Percentiles rank a stretch among this genome's conserved stretches.
Evolutionary conservation across 2,113 vertebrate genomes (phyloP).

Genomic region (rabbit (Oryctolagus cuniculus)): mOryCun1.1 NC_091439.1:102340001-102340500

Average conservation of each 20-base stretch:
- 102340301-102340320: background rate
- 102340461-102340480: background rate
- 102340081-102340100: background rate
- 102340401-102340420: background rate
- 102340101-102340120: background rate
- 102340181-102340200: background rate
- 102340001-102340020: background rate
- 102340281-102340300: background rate
- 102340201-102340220: background rate
- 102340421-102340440: background rate
- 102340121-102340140: background rate
- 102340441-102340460: background rate
- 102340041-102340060: background rate
- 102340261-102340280: background rate
- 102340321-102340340: background rate
- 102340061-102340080: background rate
- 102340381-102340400: background rate
- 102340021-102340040: background rate
- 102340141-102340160: background rate
- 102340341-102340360: background rate
- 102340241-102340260: background rate
- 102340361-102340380: background rate
- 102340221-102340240: background rate
- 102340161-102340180: background rate
- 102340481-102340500: background rate